Evolutionary conservation across 2,888 invertebrate species (phyloP).

Genomic region (Diaphora mendica): DNA sequence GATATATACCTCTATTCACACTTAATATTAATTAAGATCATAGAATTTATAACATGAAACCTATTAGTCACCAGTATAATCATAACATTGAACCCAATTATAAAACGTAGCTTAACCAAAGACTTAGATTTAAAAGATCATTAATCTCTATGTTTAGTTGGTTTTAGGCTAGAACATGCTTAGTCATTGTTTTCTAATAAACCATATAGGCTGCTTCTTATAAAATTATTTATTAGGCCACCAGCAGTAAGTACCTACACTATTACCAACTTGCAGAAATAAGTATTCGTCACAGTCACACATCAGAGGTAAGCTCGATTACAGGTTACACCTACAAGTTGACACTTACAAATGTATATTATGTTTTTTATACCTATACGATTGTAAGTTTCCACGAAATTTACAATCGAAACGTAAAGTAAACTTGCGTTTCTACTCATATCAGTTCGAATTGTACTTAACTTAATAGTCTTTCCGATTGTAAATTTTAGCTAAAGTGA

Average conservation of each 20-base stretch:
- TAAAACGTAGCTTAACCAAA: background rate
- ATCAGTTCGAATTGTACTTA: too few species aligned
- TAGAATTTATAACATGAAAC: background rate
- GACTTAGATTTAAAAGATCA: background rate
- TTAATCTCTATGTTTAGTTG: background rate
- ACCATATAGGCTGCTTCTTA: background rate
- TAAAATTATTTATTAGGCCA: background rate
- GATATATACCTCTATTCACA: background rate
- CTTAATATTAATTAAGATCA: background rate
- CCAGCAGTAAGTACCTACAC: background rate
- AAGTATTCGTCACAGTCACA: too few species aligned
- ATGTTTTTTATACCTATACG: background rate
- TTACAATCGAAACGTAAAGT: too few species aligned
- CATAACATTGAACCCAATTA: background rate
- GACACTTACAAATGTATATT: too few species aligned
- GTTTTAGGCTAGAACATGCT: background rate
- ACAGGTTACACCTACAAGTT: too few species aligned
- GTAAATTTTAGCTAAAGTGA: too few species aligned
- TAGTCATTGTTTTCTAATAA: background rate
- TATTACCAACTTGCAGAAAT: background rate
- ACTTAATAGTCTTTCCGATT: too few species aligned
- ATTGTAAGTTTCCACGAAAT: too few species aligned
- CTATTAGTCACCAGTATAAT: background rate
- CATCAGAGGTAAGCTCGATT: too few species aligned
- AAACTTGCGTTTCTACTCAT: too few species aligned